phyloP scores from a whole-genome alignment of 2,113 vertebrate genomes.

The Periophthalmodon schlosseri region DNA sequence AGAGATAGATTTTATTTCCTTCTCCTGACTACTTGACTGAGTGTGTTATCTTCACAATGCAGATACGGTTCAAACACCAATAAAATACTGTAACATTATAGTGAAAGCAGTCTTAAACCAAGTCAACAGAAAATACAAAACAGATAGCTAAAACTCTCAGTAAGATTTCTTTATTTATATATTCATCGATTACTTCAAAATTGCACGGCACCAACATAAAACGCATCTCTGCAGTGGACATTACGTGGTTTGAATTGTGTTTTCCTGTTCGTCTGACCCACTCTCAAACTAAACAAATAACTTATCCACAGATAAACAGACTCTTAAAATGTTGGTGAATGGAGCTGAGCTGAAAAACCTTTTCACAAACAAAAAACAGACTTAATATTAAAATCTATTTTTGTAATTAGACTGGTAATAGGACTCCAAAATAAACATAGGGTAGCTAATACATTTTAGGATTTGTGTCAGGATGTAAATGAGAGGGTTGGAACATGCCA shows the following conservation, averaged over 20 bases:
- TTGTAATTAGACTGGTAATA: not conserved
- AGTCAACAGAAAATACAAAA: not conserved
- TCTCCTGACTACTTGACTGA: not conserved
- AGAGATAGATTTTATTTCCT: slow-evolving; percentile 3
- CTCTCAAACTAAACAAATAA: slow-evolving; percentile 1
- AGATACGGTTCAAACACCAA: not conserved
- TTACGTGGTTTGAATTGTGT: not conserved
- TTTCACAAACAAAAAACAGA: not conserved
- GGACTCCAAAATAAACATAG: not conserved
- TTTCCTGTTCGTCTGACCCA: not conserved
- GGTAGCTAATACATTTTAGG: not conserved
- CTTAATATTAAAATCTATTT: not conserved
- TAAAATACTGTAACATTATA: not conserved
- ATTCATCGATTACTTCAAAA: no score
- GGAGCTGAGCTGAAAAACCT: not conserved
- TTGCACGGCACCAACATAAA: no score
- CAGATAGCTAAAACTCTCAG: no score
- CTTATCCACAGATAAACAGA: not conserved
- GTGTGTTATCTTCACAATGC: not conserved
- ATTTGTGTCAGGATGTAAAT: not conserved
- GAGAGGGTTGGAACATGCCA: not conserved
- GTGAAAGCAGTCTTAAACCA: not conserved
- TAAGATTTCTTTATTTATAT: no score
- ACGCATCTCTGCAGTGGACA: not conserved
- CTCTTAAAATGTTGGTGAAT: slow-evolving; percentile 24